Evolutionary conservation across 53 echinoderm and acorn worm species (phyloP), one percentile per base, ranked within the genome.

Genomic region (Holothuria scabra): DNA sequence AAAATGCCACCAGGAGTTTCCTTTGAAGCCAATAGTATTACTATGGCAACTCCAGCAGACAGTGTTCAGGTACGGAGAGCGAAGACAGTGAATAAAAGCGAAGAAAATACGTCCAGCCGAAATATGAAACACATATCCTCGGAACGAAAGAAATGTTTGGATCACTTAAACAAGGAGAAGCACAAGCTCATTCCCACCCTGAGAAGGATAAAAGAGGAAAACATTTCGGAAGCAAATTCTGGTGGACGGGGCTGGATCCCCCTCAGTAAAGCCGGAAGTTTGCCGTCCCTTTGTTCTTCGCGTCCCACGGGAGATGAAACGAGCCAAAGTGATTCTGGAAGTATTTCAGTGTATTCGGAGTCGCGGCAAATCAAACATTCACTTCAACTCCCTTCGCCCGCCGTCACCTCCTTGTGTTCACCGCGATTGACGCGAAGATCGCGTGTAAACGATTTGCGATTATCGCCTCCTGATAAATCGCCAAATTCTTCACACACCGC

Each of bases 51-150:
- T 19, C 37, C 35, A 19, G 13, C 13, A 1, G 69, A 69, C 41
- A 69, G 69, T 69, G 69, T 34, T 4, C 69, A 34, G 11, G 41
- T 69, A 32, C 16, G 69, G n/a, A 69, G 69, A 34, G 69, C 69
- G 22, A 69, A 69, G 41, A 29, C 69, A 41, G 69, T 29, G 21
- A 69, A 69, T 41, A 29, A 41, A 69, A 34, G 31, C 31, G 69
- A 69, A 34, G 69, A 69, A 69, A 69, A 34, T 8, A 18, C 34
- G 0, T 22, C 35, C 22, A 18, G n/a, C 16, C 30, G 69, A 41
- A 34, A 34, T 32, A 32, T 69, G 69, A 69, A 69, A 41, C n/a
- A 14, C 20, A 30, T 69, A n/a, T 11, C 32, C 20, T 69, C 69
- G 20, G 69, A 69, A 34, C 8, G 41, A 69, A 30, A 41, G 41